Evolutionary conservation across 2,888 invertebrate genomes (phyloP).

Genomic region (Apeira syringaria): DNA sequence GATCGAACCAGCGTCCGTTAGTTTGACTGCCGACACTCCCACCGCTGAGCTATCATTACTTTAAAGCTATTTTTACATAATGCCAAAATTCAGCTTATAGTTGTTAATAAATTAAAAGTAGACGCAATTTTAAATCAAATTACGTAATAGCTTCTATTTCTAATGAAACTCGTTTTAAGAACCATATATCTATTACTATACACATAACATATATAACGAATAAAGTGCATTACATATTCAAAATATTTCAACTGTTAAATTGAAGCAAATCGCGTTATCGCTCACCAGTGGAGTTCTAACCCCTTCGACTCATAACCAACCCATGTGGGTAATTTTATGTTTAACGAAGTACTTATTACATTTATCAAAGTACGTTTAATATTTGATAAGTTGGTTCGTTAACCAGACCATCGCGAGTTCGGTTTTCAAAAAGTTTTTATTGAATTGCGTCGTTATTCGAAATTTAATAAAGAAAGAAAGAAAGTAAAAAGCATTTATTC

Average conservation of each 20-base stretch:
- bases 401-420: conserved; percentile 13
- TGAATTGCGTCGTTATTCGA: conserved; percentile 11
- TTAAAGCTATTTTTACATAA: too few relatives aligned
- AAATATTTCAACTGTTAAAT: conserved; percentile 42
- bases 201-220: not conserved
- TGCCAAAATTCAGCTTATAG: too few relatives aligned
- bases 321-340: conserved; percentile 18
- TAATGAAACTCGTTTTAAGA: too few relatives aligned
- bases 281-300: conserved; percentile 17
- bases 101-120: too few relatives aligned
- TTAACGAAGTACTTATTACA: conserved; percentile 20
- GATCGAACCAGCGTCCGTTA: too few relatives aligned
- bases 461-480: too few relatives aligned
- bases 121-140: too few relatives aligned
- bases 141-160: too few relatives aligned
- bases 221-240: conserved; percentile 30
- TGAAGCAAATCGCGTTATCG: conserved; percentile 30
- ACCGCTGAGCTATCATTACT: too few relatives aligned
- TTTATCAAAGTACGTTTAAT: conserved; percentile 20
- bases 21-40: too few relatives aligned
- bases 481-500: too few relatives aligned
- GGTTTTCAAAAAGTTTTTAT: conserved; percentile 15
- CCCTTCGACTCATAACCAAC: conserved; percentile 12
- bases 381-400: conserved; percentile 21
- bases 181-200: too few relatives aligned